Base-by-base conservation (phyloP, 1,140 invertebrate species). In the Drosophila teissieri region DNA sequence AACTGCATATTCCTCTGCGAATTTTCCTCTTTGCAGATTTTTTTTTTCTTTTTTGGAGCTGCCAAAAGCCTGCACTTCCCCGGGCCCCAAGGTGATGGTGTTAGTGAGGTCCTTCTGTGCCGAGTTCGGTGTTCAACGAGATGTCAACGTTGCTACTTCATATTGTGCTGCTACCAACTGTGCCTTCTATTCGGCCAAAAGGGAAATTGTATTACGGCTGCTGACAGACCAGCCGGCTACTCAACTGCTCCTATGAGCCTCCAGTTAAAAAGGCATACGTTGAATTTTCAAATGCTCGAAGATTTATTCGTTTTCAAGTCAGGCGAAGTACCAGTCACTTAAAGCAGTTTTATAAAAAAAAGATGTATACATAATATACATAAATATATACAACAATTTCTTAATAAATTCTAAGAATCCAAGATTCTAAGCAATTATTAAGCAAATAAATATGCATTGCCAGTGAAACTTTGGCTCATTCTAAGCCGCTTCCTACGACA, bases 121-220 rank as follows among this genome's bases (percentile, higher is more conserved):
- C 39, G 45, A 34, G 22, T 62, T 56, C 42, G 39, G 51, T 78
- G 80, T 78, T 78, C 74, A 83, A 61, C 75, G 56, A 55, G 70
- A 80, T 79, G 77, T 83, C 81, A 83, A 83, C 64, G 56, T 51
- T 62, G 56, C 63, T 58, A 75, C 73, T 75, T 78, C 52, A 67
- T 63, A 69, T 75, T 75, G 60, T 75, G 56, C 40, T 37, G 44
- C 45, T 40, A 27, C 67, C 19, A n/a, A 61, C 34, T 36, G n/a
- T 24, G 27, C 14, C 10, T 45, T 22, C 27, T 34, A 22, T 19
- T 72, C 58, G 37, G 39, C 36, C 39, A n/a, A 70, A 72, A 48
- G 37, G 34, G 54, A 58, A 73, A 70, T 45, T 45, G 53, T 45
- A 48, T 56, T 69, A 70, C 42, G 40, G 34, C 22, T 40, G 39